Base-by-base conservation (phyloP, 2,888 invertebrate genomes). In the Oxycera nigricornis region DNA sequence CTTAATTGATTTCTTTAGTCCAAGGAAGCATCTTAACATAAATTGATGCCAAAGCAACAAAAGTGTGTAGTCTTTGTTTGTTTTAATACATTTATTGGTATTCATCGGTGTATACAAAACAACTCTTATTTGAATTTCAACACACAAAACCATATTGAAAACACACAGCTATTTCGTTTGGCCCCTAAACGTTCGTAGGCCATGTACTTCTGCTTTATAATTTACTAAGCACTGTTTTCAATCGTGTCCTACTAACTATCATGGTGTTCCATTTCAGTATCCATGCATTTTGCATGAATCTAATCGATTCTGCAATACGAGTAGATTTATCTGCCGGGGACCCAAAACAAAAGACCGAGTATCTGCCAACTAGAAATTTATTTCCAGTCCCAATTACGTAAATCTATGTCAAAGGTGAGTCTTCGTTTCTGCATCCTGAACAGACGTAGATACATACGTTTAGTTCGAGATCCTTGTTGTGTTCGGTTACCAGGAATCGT, bases 271-370 rank as follows among this genome's bases (percentile, higher is more conserved):
- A 59, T 59, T 59, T 30, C 4, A 59, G 28, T 28, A n/a, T 17
- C 17, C 59, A 59, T 59, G 59, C 30, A 59, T 59, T 59, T 59
- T 30, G 30, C 59, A 59, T 59, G 59, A 59, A 59, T 24, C 59
- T 59, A 59, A 59, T 59, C 59, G 59, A 30, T 59, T 30, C 26
- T 30, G 14, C 20, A 20, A 24, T 55, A 17, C 20, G 24, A 22
- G 22, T 22, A 22, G 22, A 55, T 24, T 24, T 55, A 55, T 55
- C 55, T 24, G 11, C 20, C 6, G 55, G 9, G 22, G 24, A 55
- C 9, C 55, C 6, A 24, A 55, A 55, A 55, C 24, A 24, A 22
- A 2, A 55, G 24, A 22, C 6, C 24, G 17, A n/a, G 14, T 55
- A 46, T 46, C 14, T 3, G 46, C 46, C n/a, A 46, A 46, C 4